Evolutionary conservation across 2,797 vertebrate species (phyloP).

Genomic region (Arctocebus calabarensis): DNA sequence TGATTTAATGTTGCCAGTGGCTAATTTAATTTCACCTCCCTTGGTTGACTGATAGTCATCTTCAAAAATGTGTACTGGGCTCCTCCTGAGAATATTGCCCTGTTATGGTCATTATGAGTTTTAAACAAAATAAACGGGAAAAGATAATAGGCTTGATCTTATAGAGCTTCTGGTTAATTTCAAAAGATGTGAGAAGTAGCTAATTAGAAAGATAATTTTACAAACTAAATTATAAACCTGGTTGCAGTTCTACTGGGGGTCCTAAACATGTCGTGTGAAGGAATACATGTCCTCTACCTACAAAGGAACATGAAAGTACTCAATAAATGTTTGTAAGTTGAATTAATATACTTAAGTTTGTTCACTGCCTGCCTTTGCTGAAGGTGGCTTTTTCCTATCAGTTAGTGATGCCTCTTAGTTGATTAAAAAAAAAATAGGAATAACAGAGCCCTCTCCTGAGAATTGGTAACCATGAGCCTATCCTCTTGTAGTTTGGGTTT

Average conservation of each 20-base stretch:
- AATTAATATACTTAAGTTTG: not conserved
- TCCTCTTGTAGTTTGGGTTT: not conserved
- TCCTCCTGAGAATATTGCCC: not conserved
- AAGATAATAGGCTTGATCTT: not conserved
- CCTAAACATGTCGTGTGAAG: not conserved
- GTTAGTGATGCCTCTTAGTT: not conserved
- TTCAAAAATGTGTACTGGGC: not conserved
- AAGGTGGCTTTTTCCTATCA: too few species aligned
- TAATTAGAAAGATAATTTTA: not conserved
- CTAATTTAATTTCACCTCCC: not conserved
- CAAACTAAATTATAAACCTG: constrained; percentile 31
- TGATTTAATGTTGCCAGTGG: not conserved
- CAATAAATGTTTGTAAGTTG: not conserved
- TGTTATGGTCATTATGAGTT: not conserved
- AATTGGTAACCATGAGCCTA: not conserved
- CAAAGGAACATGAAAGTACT: not conserved
- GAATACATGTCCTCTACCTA: not conserved
- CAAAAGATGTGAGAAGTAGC: not conserved
- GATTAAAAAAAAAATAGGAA: not conserved
- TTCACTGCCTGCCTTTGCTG: too few species aligned
- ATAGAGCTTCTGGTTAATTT: constrained; percentile 30
- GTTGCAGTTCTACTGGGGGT: not conserved
- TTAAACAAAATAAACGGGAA: constrained; percentile 36
- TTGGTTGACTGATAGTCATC: constrained; percentile 1
- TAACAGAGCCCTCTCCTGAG: not conserved